Conservation (phyloP, 2,888 invertebrate species). For the Aphidius colemani region DNA sequence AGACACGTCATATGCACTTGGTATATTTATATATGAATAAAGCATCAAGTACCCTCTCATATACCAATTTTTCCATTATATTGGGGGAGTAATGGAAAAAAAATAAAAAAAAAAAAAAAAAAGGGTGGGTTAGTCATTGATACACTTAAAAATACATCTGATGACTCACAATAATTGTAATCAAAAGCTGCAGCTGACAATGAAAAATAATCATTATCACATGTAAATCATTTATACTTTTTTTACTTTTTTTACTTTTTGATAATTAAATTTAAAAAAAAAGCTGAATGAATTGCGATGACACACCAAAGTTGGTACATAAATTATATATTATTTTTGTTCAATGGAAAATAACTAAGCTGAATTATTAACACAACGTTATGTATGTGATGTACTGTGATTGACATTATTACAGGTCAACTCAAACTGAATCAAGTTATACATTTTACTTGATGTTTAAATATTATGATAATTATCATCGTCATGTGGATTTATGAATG, state of each 20-base stretch:
- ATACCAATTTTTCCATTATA: conserved; percentile 15
- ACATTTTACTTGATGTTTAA: too few relatives aligned
- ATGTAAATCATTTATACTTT: too few relatives aligned
- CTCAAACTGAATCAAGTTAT: too few relatives aligned
- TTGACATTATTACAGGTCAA: too few relatives aligned
- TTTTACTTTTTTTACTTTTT: conserved; percentile 27
- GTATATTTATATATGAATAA: conserved; percentile 43
- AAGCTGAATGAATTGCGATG: too few relatives aligned
- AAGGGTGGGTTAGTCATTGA: conserved; percentile 52
- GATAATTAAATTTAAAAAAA: conserved; percentile 37
- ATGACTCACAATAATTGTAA: conserved; percentile 54
- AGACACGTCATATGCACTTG: conserved; percentile 49
- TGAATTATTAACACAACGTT: conserved; percentile 5
- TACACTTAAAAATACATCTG: conserved; percentile 51
- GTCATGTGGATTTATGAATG: too few relatives aligned
- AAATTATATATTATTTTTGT: too few relatives aligned
- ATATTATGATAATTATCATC: too few relatives aligned
- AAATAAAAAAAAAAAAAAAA: conserved; percentile 24
- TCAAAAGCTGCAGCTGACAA: conserved; percentile 46
- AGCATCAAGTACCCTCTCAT: conserved; percentile 40
- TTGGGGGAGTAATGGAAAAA: conserved; percentile 25
- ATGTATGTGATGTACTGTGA: background rate
- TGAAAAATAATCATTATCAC: too few relatives aligned
- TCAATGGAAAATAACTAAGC: background rate
- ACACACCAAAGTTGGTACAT: too few relatives aligned